Evolutionary conservation across 2,797 vertebrate species (phyloP), one percentile per base, ranked within the genome.

Genomic region (Mycteria americana): DNA sequence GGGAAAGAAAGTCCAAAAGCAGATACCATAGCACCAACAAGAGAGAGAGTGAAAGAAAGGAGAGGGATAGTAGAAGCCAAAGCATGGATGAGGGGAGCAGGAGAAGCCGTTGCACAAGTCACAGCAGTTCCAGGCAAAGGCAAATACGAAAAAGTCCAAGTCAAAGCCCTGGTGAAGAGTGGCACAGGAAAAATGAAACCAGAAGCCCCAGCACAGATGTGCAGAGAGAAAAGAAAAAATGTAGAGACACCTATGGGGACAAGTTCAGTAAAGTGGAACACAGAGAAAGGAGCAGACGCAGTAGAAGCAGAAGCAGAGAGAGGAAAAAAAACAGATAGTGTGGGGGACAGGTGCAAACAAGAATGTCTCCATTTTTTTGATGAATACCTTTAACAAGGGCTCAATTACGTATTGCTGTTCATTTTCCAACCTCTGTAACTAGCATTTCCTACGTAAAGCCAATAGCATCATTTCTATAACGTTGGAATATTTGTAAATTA

Each of bases 31-130:
- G 96, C 88, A 92, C 95, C 96, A 97, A 94, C 80, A 96, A 76
- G 74, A 97, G 96, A 95, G 95, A 96, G 62, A 79, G 92, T 70
- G 97, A 97, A 82, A 93, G 97, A 93, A 91, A 89, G 13, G 82
- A 94, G 86, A 92, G 73, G 68, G 64, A 72, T 60, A 53, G 96
- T 59, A 96, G 95, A 96, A 98, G 92, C 94, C 97, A 86, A 79
- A 95, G 96, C 95, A 60, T 89, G 62, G 95, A 95, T 60, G 84
- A 92, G 88, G 91, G 96, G 97, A 96, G 97, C 88, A 94, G 97
- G 94, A 98, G 97, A 85, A 98, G 98, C 98, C 77, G 94, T 12
- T 95, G 96, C 95, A 75, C 77, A 92, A 98, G 97, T 89, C 96
- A 94, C 60, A 76, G 86, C 75, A 83, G 91, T 60, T 93, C 88